These are phyloP conservation scores for Dryadula phaetusa DNA, from an alignment of 2,888 invertebrate genomes.

Conservation along the genomic window DNA sequence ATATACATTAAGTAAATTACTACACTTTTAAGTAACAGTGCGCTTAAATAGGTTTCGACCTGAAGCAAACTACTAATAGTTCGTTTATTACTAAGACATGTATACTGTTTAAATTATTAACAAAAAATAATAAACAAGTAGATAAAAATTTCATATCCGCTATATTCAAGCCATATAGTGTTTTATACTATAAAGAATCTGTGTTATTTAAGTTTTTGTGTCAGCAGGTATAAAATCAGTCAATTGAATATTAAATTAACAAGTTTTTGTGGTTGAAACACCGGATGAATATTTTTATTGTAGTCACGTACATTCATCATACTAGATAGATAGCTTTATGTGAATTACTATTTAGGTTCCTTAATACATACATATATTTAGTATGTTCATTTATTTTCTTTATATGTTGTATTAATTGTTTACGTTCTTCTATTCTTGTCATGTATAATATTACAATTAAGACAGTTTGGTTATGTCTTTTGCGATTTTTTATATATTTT, in stretches of 20 bases:
- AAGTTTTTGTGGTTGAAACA: slow-evolving; percentile 7
- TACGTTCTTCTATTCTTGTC: neutral
- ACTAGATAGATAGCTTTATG: neutral
- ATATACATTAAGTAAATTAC: neutral
- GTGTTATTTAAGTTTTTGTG: slow-evolving; percentile 4
- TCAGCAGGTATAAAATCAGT: neutral
- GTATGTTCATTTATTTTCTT: neutral
- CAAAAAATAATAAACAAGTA: no score
- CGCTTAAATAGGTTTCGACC: neutral
- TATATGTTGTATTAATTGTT: neutral
- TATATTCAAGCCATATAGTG: neutral
- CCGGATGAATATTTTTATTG: slow-evolving; percentile 13
- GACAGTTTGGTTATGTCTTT: no score
- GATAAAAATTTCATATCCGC: neutral
- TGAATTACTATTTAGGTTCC: neutral
- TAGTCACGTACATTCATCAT: neutral
- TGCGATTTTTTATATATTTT: no score
- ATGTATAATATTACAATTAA: no score
- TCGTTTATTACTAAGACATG: neutral
- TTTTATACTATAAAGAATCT: neutral
- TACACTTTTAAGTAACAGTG: neutral
- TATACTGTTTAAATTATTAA: no score
- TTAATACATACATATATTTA: neutral
- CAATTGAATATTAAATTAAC: slow-evolving; percentile 8
- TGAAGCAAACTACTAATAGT: neutral